Base-by-base conservation (phyloP, 2,888 invertebrate genomes). In the Uropetala carovei region DNA sequence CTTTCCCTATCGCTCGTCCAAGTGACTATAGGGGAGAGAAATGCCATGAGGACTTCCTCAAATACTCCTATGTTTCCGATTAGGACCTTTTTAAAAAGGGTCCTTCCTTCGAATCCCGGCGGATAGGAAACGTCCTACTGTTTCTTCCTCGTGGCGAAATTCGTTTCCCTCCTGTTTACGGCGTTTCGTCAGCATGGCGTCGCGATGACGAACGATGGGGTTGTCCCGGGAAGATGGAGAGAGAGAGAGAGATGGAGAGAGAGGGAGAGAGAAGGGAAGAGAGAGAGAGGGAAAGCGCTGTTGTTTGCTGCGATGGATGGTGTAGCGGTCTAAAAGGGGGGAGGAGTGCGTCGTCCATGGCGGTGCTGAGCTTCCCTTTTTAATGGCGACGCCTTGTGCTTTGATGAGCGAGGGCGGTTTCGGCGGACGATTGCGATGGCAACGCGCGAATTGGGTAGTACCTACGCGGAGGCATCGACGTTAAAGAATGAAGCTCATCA, bases 341-440 rank as follows among this genome's bases (percentile, higher is more conserved):
- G 43, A 43, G 43, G 5, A 43, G 43, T 3, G 43, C 43, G 43
- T 43, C 43, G 43, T 43, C 43, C 43, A 43, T 43, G 43, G 43
- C 43, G 64, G 59, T 27, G 86, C 27, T 86, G 59, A 14, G 86
- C 59, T 86, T 14, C 64, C 64, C 64, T 64, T n/a, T n/a, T n/a
- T 89, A 89, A 89, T 89, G 89, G 89, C 89, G 89, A n/a, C 89
- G 89, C 89, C 89, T 89, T 68, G 89, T 89, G 89, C 64, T 89
- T 89, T 89, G 89, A 89, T 43, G 89, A 43, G 89, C 83, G 83
- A 57, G n/a, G 43, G 43, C 43, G 43, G 43, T 43, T 43, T 43
- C 43, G 43, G 43, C 43, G 43, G 43, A 43, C 43, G 3, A 43
- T 43, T 43, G 43, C 43, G 43, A 43, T 43, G 43, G 43, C 43